phyloP scores from a whole-genome alignment of 2,797 vertebrate species.

The Balearica regulorum region DNA sequence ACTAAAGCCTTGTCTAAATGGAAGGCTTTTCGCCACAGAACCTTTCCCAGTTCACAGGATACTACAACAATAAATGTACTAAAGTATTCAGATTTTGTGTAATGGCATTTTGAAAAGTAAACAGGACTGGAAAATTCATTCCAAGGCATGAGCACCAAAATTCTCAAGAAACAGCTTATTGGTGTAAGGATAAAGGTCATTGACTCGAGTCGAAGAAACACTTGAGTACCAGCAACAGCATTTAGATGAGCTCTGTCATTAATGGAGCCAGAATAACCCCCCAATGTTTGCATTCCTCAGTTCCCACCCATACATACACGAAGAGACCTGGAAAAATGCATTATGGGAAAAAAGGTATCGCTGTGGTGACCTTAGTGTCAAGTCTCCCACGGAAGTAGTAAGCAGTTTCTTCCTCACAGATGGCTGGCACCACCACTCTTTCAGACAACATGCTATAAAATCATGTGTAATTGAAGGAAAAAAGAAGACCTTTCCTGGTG shows the following conservation, averaged over 20 bases:
- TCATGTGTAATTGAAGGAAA: neutral
- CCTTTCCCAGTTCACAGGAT: neutral
- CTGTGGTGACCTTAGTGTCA: neutral
- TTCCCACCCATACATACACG: neutral
- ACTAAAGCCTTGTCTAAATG: neutral
- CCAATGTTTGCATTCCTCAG: neutral
- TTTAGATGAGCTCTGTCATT: neutral
- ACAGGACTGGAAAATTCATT: neutral
- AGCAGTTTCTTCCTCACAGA: neutral
- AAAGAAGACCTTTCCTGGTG: neutral
- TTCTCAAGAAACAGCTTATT: neutral
- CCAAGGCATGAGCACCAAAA: neutral
- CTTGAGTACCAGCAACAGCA: neutral
- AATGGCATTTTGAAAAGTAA: neutral
- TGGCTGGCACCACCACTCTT: neutral
- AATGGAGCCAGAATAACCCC: neutral
- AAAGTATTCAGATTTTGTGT: neutral
- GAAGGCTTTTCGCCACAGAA: neutral
- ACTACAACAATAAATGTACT: neutral
- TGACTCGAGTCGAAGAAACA: neutral
- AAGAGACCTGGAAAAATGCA: neutral
- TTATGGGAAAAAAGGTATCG: neutral
- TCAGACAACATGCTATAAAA: neutral
- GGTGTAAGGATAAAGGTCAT: neutral
- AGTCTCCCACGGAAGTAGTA: neutral